Conservation (phyloP, 2,113 vertebrate genomes). For the Eubucco bourcierii region DNA sequence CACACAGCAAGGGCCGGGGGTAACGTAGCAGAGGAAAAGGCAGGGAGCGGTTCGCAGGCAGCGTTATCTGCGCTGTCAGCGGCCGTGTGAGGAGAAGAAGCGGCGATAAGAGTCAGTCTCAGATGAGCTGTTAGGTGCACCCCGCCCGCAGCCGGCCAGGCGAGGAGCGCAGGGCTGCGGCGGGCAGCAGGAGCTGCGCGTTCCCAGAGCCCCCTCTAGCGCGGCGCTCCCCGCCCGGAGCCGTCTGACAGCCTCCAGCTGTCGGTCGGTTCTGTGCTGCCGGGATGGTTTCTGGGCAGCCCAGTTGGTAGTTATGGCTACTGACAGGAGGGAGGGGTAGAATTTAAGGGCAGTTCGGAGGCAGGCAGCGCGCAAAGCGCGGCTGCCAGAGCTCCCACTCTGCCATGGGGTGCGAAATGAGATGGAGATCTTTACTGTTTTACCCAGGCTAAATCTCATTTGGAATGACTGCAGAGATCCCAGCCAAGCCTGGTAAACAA, state of each 20-base stretch:
- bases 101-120: not conserved
- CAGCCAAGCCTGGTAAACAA: not conserved
- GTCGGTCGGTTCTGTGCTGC: conserved; percentile 29
- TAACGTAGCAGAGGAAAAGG: not conserved
- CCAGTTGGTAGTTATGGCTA: not conserved
- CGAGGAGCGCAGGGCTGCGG: too few relatives aligned
- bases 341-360: not conserved
- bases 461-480: not conserved
- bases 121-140: not conserved
- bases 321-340: conserved; percentile 12
- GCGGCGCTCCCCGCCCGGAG: not conserved
- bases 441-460: not conserved
- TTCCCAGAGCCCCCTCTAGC: conserved; percentile 46
- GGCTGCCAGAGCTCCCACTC: not conserved
- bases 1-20: not conserved
- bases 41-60: not conserved
- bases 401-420: fast-evolving
- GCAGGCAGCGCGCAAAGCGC: not conserved
- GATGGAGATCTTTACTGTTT: not conserved
- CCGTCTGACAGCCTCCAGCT: conserved; percentile 17
- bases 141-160: too few relatives aligned
- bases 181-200: not conserved
- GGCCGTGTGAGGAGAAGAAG: not conserved
- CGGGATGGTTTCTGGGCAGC: conserved; percentile 5
- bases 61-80: not conserved